Base-by-base conservation (phyloP, 2,113 vertebrate genomes). In the Carassius carassius region DNA sequence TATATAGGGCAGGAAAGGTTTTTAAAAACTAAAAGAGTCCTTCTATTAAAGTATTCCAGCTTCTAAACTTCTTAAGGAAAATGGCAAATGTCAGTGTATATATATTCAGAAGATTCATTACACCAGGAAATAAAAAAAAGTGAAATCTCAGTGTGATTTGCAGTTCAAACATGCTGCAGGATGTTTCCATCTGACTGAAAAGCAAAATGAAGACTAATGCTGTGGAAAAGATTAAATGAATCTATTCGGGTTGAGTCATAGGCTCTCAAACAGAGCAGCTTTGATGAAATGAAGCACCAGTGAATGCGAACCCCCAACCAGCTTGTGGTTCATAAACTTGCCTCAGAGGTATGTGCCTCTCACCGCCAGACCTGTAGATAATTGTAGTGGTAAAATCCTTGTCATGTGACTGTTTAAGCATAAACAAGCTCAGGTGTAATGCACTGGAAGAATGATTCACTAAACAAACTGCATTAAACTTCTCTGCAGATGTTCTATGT, bases 341-440 rank as follows among this genome's bases (percentile, higher is more conserved):
- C 72, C 58, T 84, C n/a, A n/a, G 73, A 77, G 82, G 58, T 77
- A 84, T 84, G 82, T 76, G 37, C 9, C 7, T 16, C 17, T 67
- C 17, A 32, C 41, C 25, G 32, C 41, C 16, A 63, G n/a, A 63
- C 13, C 14, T 69, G 63, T 23, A 14, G 29, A 23, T 69, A 35
- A 69, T 51, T 69, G 23, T 7, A 54, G n/a, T 60, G 54, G 51
- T 72, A 23, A 72, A 82, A 56, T 1, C 12, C 21, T 16, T 16
- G 65, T 70, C 60, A 80, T 67, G 78, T 49, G 78, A 67, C 78
- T 81, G 62, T 81, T 81, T 54, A 54, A 69, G 58, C 2, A 44
- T n/a, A 47, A 63, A 63, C 8, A 1, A 7, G 5, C 21, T 58
- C 56, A 58, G 19, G 56, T 62, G 72, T 32, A 32, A 29, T 54